Evolutionary conservation across 2,113 vertebrate species (phyloP).

Genomic region (Hypanus sabinus): DNA sequence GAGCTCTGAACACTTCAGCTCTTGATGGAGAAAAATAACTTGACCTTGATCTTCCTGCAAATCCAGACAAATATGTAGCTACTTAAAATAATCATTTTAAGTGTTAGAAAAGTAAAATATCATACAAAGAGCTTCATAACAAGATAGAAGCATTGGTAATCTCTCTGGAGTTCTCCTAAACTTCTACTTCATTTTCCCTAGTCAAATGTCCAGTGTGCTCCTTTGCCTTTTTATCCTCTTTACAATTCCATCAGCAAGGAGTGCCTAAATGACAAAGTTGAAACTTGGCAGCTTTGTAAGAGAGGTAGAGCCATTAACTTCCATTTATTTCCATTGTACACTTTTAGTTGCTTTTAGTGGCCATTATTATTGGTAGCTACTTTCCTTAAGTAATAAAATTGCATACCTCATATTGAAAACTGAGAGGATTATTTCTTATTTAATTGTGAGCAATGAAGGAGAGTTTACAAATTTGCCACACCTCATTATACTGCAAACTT

Average conservation of each 20-base stretch:
- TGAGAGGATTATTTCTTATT: background rate
- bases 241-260: constrained; percentile 7
- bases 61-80: background rate
- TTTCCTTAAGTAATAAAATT: background rate
- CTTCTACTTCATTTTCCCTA: background rate
- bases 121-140: background rate
- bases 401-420: background rate
- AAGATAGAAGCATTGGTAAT: background rate
- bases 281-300: background rate
- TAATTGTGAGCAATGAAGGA: background rate
- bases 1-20: background rate
- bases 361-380: background rate
- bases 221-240: background rate
- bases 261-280: background rate
- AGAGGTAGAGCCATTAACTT: background rate
- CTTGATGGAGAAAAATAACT: background rate
- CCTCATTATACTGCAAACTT: background rate
- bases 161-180: background rate
- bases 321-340: background rate
- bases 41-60: background rate
- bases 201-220: background rate
- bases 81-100: background rate
- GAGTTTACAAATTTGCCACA: background rate
- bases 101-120: background rate
- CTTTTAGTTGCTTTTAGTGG: background rate